These are phyloP conservation scores for Rhinoptilus africanus DNA, from an alignment of 2,113 vertebrate genomes.

Conservation along the genomic window DNA sequence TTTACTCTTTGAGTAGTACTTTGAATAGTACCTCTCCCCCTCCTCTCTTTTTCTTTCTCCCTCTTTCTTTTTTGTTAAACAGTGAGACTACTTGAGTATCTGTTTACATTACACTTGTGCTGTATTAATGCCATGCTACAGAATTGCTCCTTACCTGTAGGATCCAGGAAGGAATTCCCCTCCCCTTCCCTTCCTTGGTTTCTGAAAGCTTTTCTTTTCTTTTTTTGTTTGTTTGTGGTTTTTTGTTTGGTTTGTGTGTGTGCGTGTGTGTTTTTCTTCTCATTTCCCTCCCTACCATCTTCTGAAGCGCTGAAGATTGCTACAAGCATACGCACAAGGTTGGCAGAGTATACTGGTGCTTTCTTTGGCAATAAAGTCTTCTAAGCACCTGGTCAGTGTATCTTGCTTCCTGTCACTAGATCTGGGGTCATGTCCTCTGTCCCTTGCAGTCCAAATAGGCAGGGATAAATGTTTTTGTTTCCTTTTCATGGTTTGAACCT, in stretches of 20 bases:
- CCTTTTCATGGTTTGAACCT: neutral
- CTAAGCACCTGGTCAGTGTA: neutral
- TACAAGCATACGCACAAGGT: neutral
- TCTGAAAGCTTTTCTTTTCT: neutral
- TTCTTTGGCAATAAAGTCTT: neutral
- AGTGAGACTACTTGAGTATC: slow-evolving; percentile 1
- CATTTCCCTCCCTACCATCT: neutral
- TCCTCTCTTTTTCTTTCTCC: too few species aligned
- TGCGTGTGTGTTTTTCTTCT: neutral
- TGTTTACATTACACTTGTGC: slow-evolving; percentile 20
- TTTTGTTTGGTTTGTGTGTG: neutral
- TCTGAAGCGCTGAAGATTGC: neutral
- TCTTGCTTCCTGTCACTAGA: neutral
- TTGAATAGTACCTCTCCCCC: slow-evolving; percentile 1
- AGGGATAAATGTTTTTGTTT: neutral
- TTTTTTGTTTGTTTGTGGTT: neutral
- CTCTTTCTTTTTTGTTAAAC: neutral
- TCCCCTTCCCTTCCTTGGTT: neutral
- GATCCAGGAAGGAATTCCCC: neutral
- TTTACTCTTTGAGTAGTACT: slow-evolving; percentile 4
- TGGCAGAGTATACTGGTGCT: neutral
- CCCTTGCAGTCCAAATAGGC: neutral
- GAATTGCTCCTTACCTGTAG: neutral
- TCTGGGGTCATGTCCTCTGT: neutral
- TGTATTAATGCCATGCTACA: neutral